phyloP scores from a whole-genome alignment of 53 echinoderm and acorn worm species.

The Holothuria scabra region DNA sequence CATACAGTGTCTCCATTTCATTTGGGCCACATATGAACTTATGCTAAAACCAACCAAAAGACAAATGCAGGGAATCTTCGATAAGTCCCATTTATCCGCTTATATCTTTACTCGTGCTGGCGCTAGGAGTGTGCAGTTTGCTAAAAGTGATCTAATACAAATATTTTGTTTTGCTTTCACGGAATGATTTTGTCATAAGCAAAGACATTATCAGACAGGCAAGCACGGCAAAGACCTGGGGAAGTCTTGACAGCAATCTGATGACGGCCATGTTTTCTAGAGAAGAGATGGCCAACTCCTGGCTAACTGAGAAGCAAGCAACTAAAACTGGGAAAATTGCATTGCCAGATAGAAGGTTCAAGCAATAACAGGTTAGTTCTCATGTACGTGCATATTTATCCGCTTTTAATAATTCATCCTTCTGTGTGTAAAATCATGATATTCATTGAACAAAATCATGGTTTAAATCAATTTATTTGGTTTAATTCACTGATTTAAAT shows the following conservation, averaged over 20 bases:
- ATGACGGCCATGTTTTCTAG: slow-evolving; percentile 13
- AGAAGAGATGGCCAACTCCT: slow-evolving; percentile 17
- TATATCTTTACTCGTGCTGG: too few relatives aligned
- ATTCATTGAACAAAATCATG: too few relatives aligned
- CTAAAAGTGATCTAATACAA: background rate
- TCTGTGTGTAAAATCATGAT: background rate
- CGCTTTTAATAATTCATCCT: background rate
- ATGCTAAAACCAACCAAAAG: too few relatives aligned
- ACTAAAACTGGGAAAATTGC: slow-evolving; percentile 7
- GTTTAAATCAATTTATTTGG: too few relatives aligned
- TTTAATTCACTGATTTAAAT: too few relatives aligned
- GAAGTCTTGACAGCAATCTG: slow-evolving; percentile 2
- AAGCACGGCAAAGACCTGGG: slow-evolving; percentile 9
- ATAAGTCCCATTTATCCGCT: too few relatives aligned
- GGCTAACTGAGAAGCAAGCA: slow-evolving; percentile 3
- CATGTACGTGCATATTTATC: background rate
- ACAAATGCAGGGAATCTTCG: too few relatives aligned
- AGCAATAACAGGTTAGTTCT: slow-evolving; percentile 18
- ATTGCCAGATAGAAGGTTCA: slow-evolving; percentile 15
- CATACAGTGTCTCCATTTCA: slow-evolving; percentile 14
- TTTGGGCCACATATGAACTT: too few relatives aligned
- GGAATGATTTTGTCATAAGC: background rate
- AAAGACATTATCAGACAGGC: slow-evolving; percentile 18
- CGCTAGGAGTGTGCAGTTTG: too few relatives aligned
- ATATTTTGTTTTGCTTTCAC: slow-evolving; percentile 10